Base-by-base conservation (phyloP, 1,140 invertebrate genomes). In the Stegodyphus mimosarum region DNA sequence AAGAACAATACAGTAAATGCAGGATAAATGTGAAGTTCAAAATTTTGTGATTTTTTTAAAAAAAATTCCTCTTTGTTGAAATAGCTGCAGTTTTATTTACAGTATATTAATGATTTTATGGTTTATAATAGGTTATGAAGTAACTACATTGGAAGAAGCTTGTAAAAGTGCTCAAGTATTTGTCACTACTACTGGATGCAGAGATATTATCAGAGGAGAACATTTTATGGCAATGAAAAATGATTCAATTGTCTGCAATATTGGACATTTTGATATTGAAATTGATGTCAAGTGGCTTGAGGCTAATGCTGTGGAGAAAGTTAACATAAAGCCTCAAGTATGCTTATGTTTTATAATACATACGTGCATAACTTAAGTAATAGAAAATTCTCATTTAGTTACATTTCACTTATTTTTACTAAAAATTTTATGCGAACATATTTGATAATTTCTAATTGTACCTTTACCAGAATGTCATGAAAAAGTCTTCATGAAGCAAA, bases 201-300 rank as follows among this genome's bases (percentile, higher is more conserved):
- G 96, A 89, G 95, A 96, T 89, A 99, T 99, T 76, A 96, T 99
- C 86, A 91, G 92, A 71, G 94, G 94, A 15, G 92, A 95, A 67
- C 98, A 99, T 91, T 96, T 99, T 88, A 88, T 94, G 55, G 93
- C 94, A 88, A 99, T 99, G 97, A 94, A 94, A 86, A 96, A 99
- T 90, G 98, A 99, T 92, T 93, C 97, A 18, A 99, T 99, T 89
- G 95, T 99, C 66, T 99, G 98, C 90, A 99, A 99, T 90, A 99
- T 99, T 90, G 99, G 99, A 17, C 99, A 99, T 91, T 99, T 99
- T 92, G 93, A 94, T 87, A 98, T 96, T 91, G 99, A 99, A 93
- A 96, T 99, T 89, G 95, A 99, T 91, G 97, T 99, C 6, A 93
- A 94, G 66, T 99, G 97, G 97, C 92, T 99, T 9, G 96, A 99